phyloP scores from a whole-genome alignment of 1,140 invertebrate genomes.

The Drosophila cardini region DNA sequence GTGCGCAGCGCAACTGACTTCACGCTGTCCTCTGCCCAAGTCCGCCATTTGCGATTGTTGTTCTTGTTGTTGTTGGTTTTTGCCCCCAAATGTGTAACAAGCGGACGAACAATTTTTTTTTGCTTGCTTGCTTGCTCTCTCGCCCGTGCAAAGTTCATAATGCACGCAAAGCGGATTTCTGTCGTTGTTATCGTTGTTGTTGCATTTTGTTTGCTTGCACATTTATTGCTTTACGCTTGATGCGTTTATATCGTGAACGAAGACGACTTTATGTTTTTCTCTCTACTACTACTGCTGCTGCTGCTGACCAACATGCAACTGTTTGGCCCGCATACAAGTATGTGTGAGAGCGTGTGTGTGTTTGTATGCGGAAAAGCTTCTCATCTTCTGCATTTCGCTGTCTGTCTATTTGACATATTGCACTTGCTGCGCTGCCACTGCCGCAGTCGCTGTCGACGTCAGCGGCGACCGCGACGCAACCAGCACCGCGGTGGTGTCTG shows the following conservation, averaged over 20 bases:
- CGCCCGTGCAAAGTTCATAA: slow-evolving; percentile 79
- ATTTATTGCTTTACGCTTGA: slow-evolving; percentile 82
- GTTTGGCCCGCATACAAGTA: slow-evolving; percentile 37
- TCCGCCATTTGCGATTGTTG: slow-evolving; percentile 34
- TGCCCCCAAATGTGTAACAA: slow-evolving; percentile 46
- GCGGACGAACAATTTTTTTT: slow-evolving; percentile 29
- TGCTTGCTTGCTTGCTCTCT: slow-evolving; percentile 55
- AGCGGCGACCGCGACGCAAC: neutral
- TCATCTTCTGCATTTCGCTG: slow-evolving; percentile 34
- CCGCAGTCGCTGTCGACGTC: slow-evolving; percentile 11
- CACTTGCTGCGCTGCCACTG: slow-evolving; percentile 56
- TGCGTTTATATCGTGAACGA: slow-evolving; percentile 62
- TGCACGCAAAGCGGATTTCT: slow-evolving; percentile 67
- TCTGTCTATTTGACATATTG: slow-evolving; percentile 77
- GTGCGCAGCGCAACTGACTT: slow-evolving; percentile 44
- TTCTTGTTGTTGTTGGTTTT: slow-evolving; percentile 36
- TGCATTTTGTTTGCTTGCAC: slow-evolving; percentile 57
- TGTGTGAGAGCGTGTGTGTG: too few species aligned
- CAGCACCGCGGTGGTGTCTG: slow-evolving; percentile 31
- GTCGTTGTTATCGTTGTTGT: slow-evolving; percentile 22
- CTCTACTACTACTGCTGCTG: neutral
- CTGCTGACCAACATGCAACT: slow-evolving; percentile 59
- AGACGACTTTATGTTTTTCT: slow-evolving; percentile 45
- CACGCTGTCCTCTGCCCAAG: slow-evolving; percentile 40
- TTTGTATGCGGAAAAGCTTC: slow-evolving; percentile 42